These are phyloP conservation scores for Oncopeltus fasciatus DNA, from an alignment of 1,140 invertebrate genomes.

Conservation along the genomic window DNA sequence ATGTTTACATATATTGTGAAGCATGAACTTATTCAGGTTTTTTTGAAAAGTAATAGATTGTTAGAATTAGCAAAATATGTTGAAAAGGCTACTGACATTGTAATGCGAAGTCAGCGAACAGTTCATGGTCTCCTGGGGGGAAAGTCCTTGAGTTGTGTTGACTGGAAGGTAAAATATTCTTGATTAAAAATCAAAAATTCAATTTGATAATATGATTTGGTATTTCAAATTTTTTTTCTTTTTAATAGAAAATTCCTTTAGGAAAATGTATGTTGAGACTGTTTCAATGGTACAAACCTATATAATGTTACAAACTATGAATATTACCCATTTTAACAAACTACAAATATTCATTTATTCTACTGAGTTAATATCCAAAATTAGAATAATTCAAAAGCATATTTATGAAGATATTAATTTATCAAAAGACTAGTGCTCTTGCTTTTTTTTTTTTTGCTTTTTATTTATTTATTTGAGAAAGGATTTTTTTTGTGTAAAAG, in stretches of 20 bases:
- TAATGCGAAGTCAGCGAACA: slow-evolving; percentile 23
- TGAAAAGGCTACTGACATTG: slow-evolving; percentile 31
- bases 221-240: not conserved
- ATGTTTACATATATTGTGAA: slow-evolving; percentile 45
- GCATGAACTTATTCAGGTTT: slow-evolving; percentile 35
- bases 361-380: too few relatives aligned
- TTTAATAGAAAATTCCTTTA: not conserved
- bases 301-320: too few relatives aligned
- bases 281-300: too few relatives aligned
- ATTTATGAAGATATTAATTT: too few relatives aligned
- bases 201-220: not conserved
- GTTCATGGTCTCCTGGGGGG: slow-evolving; percentile 24
- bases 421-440: too few relatives aligned
- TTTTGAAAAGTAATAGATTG: slow-evolving; percentile 34
- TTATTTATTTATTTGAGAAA: too few relatives aligned
- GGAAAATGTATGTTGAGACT: too few relatives aligned
- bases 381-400: too few relatives aligned
- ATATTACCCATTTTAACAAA: not conserved
- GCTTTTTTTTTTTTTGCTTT: too few relatives aligned
- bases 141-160: slow-evolving; percentile 16
- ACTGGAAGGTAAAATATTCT: slow-evolving; percentile 22
- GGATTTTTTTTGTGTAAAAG: too few relatives aligned
- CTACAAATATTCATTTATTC: not conserved
- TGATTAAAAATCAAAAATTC: not conserved
- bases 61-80: slow-evolving; percentile 34